These are phyloP conservation scores for Noctua comes DNA, from an alignment of 2,888 invertebrate genomes.

Conservation along the genomic window DNA sequence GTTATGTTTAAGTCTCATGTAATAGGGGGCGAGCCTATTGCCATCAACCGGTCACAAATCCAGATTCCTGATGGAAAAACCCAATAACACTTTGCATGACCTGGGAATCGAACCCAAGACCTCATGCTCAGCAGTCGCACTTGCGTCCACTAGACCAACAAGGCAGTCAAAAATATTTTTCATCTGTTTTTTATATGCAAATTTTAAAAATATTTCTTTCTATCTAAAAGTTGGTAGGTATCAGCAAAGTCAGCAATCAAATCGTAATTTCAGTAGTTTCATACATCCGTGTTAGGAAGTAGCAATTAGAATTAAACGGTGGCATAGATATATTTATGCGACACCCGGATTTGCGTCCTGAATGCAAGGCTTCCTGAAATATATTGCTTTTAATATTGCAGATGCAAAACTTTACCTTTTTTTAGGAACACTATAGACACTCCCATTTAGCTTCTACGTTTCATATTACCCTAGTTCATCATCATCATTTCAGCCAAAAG, in stretches of 20 bases:
- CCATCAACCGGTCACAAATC: too few relatives aligned
- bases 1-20: too few relatives aligned
- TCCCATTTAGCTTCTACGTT: background rate
- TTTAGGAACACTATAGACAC: background rate
- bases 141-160: too few relatives aligned
- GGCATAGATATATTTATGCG: slow-evolving; percentile 30
- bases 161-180: background rate
- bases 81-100: too few relatives aligned
- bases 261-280: slow-evolving; percentile 2
- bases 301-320: slow-evolving; percentile 26
- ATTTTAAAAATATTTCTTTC: background rate
- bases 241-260: background rate
- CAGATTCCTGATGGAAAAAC: too few relatives aligned
- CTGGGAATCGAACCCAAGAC: too few relatives aligned
- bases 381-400: slow-evolving; percentile 2
- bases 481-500: too few relatives aligned
- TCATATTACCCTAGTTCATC: too few relatives aligned
- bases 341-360: slow-evolving; percentile 28
- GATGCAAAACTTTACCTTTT: background rate
- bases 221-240: background rate
- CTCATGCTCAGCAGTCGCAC: too few relatives aligned
- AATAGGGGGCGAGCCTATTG: too few relatives aligned
- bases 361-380: slow-evolving; percentile 21
- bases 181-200: background rate
- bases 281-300: slow-evolving; percentile 4